phyloP scores from a whole-genome alignment of 2,797 vertebrate genomes.

The Pogoniulus pusillus region DNA sequence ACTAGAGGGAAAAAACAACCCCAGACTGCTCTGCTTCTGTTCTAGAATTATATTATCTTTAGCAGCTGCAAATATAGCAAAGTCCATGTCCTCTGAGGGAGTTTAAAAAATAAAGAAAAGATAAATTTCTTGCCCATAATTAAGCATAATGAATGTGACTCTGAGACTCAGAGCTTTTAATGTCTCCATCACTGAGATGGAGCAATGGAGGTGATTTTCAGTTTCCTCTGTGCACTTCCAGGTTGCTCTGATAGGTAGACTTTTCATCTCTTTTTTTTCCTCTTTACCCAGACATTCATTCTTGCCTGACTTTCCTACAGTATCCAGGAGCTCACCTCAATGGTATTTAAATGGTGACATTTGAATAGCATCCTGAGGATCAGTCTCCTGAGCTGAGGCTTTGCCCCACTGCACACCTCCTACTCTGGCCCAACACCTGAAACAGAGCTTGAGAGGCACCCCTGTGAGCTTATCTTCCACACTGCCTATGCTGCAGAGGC shows the following conservation, averaged over 20 bases:
- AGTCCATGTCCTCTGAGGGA: background rate
- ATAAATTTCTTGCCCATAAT: background rate
- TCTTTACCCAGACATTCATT: background rate
- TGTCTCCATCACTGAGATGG: background rate
- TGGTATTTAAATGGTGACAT: accelerated
- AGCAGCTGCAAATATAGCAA: background rate
- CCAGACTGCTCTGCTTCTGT: background rate
- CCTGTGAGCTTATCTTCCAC: background rate
- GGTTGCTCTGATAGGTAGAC: background rate
- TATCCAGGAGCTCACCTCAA: background rate
- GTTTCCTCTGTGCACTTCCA: background rate
- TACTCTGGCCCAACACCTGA: background rate
- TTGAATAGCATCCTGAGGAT: too few species aligned
- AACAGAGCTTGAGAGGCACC: background rate
- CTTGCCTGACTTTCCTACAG: background rate
- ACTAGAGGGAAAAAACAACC: background rate
- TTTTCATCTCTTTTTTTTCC: background rate
- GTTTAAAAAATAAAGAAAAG: background rate
- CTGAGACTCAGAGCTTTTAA: background rate
- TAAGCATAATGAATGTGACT: background rate
- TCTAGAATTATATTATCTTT: background rate
- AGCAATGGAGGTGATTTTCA: background rate
- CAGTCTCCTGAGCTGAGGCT: background rate
- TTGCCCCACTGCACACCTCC: background rate
- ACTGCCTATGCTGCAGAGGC: background rate